phyloP scores from a whole-genome alignment of 2,113 vertebrate species.

The Erythrocercus mccallii region DNA sequence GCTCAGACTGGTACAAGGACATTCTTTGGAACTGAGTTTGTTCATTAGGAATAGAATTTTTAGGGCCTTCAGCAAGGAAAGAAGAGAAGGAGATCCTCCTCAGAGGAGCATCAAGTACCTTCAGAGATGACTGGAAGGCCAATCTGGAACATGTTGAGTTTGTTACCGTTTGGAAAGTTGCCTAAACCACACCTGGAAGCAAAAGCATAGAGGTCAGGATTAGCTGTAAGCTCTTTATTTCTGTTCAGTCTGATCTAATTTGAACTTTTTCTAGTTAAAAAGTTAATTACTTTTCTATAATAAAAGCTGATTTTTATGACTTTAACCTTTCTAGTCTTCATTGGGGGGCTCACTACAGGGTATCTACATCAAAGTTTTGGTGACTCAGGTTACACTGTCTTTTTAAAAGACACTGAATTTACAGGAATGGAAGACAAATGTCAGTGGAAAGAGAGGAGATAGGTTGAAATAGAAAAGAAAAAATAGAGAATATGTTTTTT shows the following conservation, averaged over 20 bases:
- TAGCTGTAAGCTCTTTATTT: background rate
- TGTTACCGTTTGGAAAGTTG: background rate
- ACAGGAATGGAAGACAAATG: background rate
- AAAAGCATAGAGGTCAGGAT: background rate
- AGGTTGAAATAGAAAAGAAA: background rate
- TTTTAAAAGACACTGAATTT: background rate
- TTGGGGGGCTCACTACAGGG: background rate
- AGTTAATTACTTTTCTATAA: background rate
- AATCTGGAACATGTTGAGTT: background rate
- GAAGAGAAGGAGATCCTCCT: background rate
- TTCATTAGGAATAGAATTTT: background rate
- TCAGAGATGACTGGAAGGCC: background rate
- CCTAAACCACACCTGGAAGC: background rate
- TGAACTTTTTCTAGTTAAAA: background rate
- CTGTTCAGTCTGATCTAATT: background rate
- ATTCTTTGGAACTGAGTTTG: background rate
- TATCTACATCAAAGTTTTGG: background rate
- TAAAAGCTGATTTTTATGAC: background rate
- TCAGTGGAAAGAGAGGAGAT: background rate
- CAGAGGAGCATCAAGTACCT: background rate
- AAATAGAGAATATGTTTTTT: background rate
- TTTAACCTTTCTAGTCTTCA: background rate
- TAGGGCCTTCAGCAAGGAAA: background rate
- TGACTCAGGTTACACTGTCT: background rate
- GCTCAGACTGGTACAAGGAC: background rate